Base-by-base conservation (phyloP, 2,888 invertebrate species). In the Xanthia togata region DNA sequence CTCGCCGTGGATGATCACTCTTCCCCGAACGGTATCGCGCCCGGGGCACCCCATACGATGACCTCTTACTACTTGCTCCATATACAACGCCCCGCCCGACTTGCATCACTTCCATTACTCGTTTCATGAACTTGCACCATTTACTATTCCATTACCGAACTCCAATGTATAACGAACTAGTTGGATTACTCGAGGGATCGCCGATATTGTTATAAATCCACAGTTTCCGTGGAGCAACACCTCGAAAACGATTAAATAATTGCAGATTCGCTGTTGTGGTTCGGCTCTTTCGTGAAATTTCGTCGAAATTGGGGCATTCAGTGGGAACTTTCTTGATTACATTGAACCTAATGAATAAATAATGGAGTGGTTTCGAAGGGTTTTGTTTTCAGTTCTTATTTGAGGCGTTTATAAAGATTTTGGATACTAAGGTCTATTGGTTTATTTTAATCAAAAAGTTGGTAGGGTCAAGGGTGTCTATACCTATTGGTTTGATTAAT, bases 211-310 rank as follows among this genome's bases (percentile, higher is more conserved):
- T 91, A 91, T 90, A 88, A 90, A 90, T 91, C 90, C 92, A 87
- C 92, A 92, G 93, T 94, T 94, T 94, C 93, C 93, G 93, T 91
- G 86, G 91, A 93, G 92, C 90, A 94, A 94, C 94, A 95, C 94
- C 93, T 94, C 93, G 89, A 93, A 94, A 94, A 94, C 94, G 94
- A 94, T 95, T 93, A 94, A 95, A 95, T 95, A 94, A 95, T 94
- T 93, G 94, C 92, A 94, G 93, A 94, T 92, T 93, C 93, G 93
- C 90, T 94, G 94, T 93, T 91, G 91, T 89, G 88, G 91, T 83
- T 90, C 86, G 90, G 92, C 90, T 92, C 90, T 91, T 93, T 94
- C 92, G 93, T 93, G 90, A 94, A 94, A 93, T 94, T 94, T 91
- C 91, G 84, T 90, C 90, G 89, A 93, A 94, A 94, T 93, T 94